Percentiles rank a stretch among this genome's conserved stretches.
phyloP scores from a whole-genome alignment of 2,797 vertebrate genomes.

The Alca torda region DNA sequence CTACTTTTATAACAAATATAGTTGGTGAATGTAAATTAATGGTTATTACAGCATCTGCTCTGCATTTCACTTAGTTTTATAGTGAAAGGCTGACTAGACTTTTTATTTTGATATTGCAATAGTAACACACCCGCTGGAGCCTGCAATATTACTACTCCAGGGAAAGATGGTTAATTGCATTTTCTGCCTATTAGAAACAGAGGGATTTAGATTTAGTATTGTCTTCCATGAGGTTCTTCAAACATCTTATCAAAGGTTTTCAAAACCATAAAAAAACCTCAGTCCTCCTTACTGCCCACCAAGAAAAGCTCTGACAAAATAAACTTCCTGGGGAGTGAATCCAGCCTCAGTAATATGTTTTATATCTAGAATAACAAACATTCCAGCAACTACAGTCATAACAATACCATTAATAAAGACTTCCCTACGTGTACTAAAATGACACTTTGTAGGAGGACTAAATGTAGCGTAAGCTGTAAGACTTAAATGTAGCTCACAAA shows the following conservation, averaged over 20 bases:
- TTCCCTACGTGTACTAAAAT: neutral
- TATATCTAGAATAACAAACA: neutral
- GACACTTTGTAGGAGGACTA: neutral
- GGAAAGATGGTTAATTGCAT: slow-evolving; percentile 48
- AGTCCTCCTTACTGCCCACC: neutral
- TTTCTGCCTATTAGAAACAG: slow-evolving; percentile 35
- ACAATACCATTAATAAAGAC: neutral
- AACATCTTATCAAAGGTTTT: slow-evolving; percentile 32
- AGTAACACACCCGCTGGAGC: slow-evolving; percentile 52
- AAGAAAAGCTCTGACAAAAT: neutral
- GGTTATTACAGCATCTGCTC: slow-evolving; percentile 66
- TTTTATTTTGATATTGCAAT: slow-evolving; percentile 45
- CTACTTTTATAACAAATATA: slow-evolving; percentile 58
- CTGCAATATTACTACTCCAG: slow-evolving; percentile 4
- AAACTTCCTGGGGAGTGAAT: neutral
- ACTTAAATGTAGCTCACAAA: neutral
- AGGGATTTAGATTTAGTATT: slow-evolving; percentile 6
- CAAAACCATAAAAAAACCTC: neutral
- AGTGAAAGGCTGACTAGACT: slow-evolving; percentile 50
- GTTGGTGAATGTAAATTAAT: slow-evolving; percentile 62
- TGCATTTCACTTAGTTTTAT: slow-evolving; percentile 56
- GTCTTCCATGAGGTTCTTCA: slow-evolving; percentile 19
- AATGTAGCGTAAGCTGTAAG: neutral
- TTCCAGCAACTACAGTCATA: neutral
- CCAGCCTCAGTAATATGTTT: neutral